Evolutionary conservation across 2,888 invertebrate genomes (phyloP).

Genomic region (Pandemis heparana): DNA sequence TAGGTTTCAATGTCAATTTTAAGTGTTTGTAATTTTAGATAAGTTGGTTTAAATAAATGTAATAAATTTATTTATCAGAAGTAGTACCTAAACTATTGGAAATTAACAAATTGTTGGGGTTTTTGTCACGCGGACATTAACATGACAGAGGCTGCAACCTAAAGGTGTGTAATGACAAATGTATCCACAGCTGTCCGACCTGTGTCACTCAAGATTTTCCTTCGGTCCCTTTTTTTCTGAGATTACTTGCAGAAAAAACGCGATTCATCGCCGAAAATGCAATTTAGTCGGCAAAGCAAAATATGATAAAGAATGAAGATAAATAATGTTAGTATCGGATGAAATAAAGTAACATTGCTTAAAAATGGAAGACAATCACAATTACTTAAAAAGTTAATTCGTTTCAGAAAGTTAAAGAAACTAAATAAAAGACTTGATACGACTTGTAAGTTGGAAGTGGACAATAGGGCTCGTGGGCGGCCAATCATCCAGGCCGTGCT

Average conservation of each 20-base stretch:
- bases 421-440: constrained; percentile 19
- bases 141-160: constrained; percentile 50
- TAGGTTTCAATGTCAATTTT: too few relatives aligned
- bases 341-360: neutral
- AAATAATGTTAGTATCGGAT: constrained; percentile 1
- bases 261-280: constrained; percentile 58
- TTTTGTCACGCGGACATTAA: constrained; percentile 29
- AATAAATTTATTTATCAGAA: neutral
- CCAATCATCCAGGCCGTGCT: constrained; percentile 38
- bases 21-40: too few relatives aligned
- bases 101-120: constrained; percentile 5
- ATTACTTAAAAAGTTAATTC: neutral
- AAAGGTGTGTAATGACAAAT: constrained; percentile 67
- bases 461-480: constrained; percentile 48
- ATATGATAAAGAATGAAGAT: constrained; percentile 50
- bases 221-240: constrained; percentile 58
- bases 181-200: constrained; percentile 70
- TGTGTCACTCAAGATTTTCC: constrained; percentile 69
- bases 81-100: neutral
- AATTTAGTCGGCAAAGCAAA: constrained; percentile 41
- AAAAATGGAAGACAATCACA: neutral
- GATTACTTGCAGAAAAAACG: constrained; percentile 64
- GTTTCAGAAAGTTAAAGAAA: neutral
- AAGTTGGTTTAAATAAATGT: too few relatives aligned
- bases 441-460: constrained; percentile 47